Conservation (phyloP, 1,140 invertebrate genomes). For the Xylocopa sonorina region DNA sequence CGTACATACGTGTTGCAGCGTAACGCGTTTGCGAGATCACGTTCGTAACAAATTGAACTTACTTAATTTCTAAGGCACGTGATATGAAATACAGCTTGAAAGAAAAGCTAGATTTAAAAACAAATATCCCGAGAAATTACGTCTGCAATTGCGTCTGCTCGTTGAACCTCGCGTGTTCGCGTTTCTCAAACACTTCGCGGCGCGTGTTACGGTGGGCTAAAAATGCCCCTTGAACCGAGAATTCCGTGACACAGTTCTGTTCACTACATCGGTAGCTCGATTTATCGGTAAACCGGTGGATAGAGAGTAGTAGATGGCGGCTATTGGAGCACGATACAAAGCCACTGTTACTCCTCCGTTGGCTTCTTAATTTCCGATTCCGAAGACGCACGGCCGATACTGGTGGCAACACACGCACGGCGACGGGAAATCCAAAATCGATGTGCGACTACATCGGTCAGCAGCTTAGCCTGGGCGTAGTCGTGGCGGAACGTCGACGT, state of each 20-base stretch:
- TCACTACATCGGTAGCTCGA: conserved; percentile 27
- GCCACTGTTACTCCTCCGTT: conserved; percentile 22
- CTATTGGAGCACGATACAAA: conserved; percentile 21
- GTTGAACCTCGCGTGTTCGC: too few relatives aligned
- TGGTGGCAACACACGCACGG: conserved; percentile 46
- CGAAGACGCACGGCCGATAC: conserved; percentile 27
- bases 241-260: background rate
- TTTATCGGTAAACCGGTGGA: conserved; percentile 30
- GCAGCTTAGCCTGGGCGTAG: conserved; percentile 47
- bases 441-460: conserved; percentile 51
- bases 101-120: too few relatives aligned
- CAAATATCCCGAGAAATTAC: too few relatives aligned
- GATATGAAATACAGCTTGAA: too few relatives aligned
- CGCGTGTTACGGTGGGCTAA: too few relatives aligned
- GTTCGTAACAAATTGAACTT: too few relatives aligned
- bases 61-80: too few relatives aligned
- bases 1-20: too few relatives aligned
- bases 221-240: conserved; percentile 7
- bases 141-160: too few relatives aligned
- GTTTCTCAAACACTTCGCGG: too few relatives aligned
- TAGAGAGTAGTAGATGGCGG: background rate
- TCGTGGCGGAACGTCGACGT: conserved; percentile 47
- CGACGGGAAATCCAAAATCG: conserved; percentile 50
- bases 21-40: too few relatives aligned
- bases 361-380: conserved; percentile 22